A percentile compares a stretch with the other conserved stretches of the same genome.
Evolutionary conservation across 1,140 invertebrate genomes (phyloP).

Genomic region (Goniozus legneri): DNA sequence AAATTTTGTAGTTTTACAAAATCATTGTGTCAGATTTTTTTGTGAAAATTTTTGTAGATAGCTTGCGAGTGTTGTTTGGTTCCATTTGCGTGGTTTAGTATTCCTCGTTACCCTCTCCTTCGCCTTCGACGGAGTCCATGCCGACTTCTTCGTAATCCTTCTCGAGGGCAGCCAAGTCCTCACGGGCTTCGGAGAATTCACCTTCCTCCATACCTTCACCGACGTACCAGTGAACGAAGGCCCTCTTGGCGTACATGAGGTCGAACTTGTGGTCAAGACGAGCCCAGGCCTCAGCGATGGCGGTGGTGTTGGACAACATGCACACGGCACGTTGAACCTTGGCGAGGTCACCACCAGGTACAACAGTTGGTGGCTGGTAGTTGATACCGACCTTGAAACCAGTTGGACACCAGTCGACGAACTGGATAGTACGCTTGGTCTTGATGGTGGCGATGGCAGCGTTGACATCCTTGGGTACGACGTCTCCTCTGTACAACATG

Average conservation of each 20-base stretch:
- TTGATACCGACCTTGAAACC: constrained; percentile 63
- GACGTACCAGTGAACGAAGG: constrained; percentile 64
- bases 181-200: constrained; percentile 44
- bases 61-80: background rate
- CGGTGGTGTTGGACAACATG: constrained; percentile 66
- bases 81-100: constrained; percentile 10
- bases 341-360: constrained; percentile 61
- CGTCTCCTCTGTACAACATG: constrained; percentile 63
- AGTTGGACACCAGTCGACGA: constrained; percentile 64
- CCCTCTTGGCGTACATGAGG: constrained; percentile 26
- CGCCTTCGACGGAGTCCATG: constrained; percentile 20
- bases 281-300: constrained; percentile 27
- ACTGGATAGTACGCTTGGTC: constrained; percentile 51
- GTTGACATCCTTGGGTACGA: constrained; percentile 69
- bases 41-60: too few species aligned
- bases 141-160: constrained; percentile 29
- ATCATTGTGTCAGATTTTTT: too few species aligned
- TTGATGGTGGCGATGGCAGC: constrained; percentile 24
- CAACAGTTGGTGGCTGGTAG: constrained; percentile 65
- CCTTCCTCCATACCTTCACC: constrained; percentile 36
- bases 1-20: too few species aligned
- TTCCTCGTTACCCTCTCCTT: constrained; percentile 17
- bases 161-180: constrained; percentile 27
- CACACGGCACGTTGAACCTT: constrained; percentile 65
- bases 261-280: constrained; percentile 27